Percentiles rank a stretch among this genome's conserved stretches.
phyloP scores from a whole-genome alignment of 1,140 invertebrate species.

The Conus betulinus region DNA sequence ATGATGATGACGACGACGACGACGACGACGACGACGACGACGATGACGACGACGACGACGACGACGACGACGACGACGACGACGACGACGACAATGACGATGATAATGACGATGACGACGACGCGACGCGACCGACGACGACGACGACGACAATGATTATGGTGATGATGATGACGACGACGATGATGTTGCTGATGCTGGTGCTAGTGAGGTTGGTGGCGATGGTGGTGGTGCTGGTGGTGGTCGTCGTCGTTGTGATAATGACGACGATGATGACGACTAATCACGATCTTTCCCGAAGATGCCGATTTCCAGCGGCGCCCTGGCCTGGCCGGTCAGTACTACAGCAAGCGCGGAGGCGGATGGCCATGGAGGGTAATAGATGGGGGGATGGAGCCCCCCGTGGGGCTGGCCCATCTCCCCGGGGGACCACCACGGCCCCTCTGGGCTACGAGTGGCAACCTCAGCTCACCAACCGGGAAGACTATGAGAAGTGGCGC shows the following conservation, averaged over 20 bases:
- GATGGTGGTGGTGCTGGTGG: no score
- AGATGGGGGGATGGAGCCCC: not conserved
- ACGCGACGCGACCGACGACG: not conserved
- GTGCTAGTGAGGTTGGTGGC: no score
- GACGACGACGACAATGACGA: no score
- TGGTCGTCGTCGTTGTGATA: not conserved
- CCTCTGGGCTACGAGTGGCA: conserved; percentile 19
- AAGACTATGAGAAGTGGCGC: conserved; percentile 35
- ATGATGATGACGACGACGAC: no score
- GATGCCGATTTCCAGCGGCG: conserved; percentile 35
- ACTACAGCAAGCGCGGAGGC: conserved; percentile 27
- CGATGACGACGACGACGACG: no score
- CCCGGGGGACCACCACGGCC: not conserved
- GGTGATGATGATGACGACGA: not conserved
- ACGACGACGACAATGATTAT: not conserved
- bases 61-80: no score
- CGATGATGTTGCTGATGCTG: not conserved
- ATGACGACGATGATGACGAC: not conserved
- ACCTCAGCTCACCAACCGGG: conserved; percentile 26
- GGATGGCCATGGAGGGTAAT: not conserved
- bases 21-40: not conserved
- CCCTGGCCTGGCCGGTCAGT: conserved; percentile 25
- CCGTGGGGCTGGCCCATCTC: not conserved
- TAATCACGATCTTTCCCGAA: not conserved
- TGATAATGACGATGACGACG: not conserved